A percentile compares a stretch with the other conserved stretches of the same genome.
Evolutionary conservation across 2,888 invertebrate species (phyloP).

Genomic region (Mythimna ferrago): DNA sequence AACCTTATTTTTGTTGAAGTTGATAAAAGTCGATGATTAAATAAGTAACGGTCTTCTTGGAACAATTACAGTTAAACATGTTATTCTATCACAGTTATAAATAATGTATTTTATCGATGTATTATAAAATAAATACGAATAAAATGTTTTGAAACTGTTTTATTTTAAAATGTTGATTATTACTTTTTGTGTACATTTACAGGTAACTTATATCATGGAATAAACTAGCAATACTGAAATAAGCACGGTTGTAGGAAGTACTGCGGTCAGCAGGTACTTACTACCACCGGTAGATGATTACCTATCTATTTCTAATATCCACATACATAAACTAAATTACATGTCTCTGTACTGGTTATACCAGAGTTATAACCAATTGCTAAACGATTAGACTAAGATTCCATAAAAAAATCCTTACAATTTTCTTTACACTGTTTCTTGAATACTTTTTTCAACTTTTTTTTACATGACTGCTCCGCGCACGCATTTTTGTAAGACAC

Average conservation of each 20-base stretch:
- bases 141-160: slow-evolving; percentile 63
- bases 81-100: slow-evolving; percentile 83
- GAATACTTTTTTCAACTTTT: slow-evolving; percentile 29
- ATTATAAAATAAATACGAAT: slow-evolving; percentile 77
- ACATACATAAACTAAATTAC: too few relatives aligned
- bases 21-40: slow-evolving; percentile 56
- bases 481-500: slow-evolving; percentile 38
- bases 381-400: too few relatives aligned
- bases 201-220: not conserved
- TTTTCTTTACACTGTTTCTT: slow-evolving; percentile 70
- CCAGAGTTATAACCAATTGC: too few relatives aligned
- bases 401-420: slow-evolving; percentile 62
- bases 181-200: not conserved
- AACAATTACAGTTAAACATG: slow-evolving; percentile 71
- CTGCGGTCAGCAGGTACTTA: too few relatives aligned
- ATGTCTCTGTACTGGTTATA: too few relatives aligned
- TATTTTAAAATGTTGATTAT: slow-evolving; percentile 19
- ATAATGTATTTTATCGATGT: slow-evolving; percentile 86
- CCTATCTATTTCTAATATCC: too few relatives aligned
- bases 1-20: slow-evolving; percentile 64
- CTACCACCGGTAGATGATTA: too few relatives aligned
- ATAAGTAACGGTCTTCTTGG: slow-evolving; percentile 52
- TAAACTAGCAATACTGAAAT: not conserved
- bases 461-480: not conserved
- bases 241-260: not conserved